Evolutionary conservation across 1,140 invertebrate species (phyloP).

Genomic region (Danaus melanippus): DNA sequence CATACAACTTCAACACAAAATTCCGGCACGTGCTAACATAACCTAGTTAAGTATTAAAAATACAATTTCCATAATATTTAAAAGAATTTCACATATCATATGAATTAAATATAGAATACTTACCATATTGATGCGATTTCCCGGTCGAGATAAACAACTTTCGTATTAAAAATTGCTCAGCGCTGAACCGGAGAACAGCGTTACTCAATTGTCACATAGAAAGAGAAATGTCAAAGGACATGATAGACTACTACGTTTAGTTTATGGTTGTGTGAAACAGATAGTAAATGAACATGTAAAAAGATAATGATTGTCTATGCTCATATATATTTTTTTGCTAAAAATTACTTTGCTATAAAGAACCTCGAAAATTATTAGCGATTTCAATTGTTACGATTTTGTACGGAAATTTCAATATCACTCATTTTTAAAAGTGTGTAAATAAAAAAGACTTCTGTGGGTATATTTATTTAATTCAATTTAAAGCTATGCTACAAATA

Average conservation of each 20-base stretch:
- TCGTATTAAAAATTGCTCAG: slow-evolving; percentile 61
- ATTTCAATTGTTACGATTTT: too few relatives aligned
- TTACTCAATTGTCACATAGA: slow-evolving; percentile 35
- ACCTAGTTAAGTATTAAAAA: slow-evolving; percentile 26
- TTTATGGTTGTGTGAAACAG: not conserved
- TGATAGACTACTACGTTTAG: not conserved
- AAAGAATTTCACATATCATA: slow-evolving; percentile 4
- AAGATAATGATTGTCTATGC: too few relatives aligned
- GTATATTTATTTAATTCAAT: too few relatives aligned
- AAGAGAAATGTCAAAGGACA: slow-evolving; percentile 15
- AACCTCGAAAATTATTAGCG: too few relatives aligned
- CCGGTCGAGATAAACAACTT: slow-evolving; percentile 70
- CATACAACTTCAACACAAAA: not conserved
- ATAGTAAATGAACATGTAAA: not conserved
- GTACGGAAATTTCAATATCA: too few relatives aligned
- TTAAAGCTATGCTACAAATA: too few relatives aligned
- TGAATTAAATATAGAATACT: slow-evolving; percentile 14
- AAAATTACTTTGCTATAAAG: too few relatives aligned
- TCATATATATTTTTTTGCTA: too few relatives aligned
- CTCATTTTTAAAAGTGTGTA: too few relatives aligned
- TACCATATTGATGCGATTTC: slow-evolving; percentile 61
- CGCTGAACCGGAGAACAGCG: slow-evolving; percentile 66
- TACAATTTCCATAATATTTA: not conserved
- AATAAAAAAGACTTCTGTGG: too few relatives aligned
- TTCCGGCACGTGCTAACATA: slow-evolving; percentile 40